phyloP scores from a whole-genome alignment of 2,113 vertebrate genomes.

The Microcebus jonahi region DNA sequence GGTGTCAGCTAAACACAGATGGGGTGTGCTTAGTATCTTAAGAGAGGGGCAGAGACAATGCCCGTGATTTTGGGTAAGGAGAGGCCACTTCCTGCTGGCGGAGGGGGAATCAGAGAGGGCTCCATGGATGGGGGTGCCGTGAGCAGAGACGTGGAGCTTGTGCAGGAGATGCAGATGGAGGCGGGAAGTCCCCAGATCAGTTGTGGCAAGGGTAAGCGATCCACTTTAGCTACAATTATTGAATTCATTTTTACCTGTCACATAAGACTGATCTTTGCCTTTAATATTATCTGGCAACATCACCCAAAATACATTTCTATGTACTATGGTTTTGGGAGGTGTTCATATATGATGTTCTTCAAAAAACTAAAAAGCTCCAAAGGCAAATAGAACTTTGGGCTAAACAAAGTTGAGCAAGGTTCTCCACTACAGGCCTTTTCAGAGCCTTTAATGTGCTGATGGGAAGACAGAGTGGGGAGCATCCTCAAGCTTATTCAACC shows the following conservation, averaged over 20 bases:
- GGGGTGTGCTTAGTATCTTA: neutral
- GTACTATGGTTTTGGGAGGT: neutral
- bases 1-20: neutral
- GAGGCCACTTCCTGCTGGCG: accelerated
- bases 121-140: accelerated
- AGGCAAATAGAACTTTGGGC: neutral
- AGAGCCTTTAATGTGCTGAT: neutral
- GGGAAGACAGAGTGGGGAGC: neutral
- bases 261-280: neutral
- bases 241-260: neutral
- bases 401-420: neutral
- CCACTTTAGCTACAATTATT: neutral
- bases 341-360: neutral
- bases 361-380: neutral
- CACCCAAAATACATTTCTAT: neutral
- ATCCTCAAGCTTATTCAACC: too few relatives aligned
- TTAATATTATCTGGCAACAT: neutral
- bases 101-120: neutral
- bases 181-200: too few relatives aligned
- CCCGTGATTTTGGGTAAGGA: too few relatives aligned
- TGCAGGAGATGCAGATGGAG: neutral
- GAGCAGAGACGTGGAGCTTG: neutral
- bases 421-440: neutral
- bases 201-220: neutral
- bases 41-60: neutral